These are phyloP conservation scores for Lasioglossum vierecki DNA, from an alignment of 2,888 invertebrate genomes.

Conservation along the genomic window DNA sequence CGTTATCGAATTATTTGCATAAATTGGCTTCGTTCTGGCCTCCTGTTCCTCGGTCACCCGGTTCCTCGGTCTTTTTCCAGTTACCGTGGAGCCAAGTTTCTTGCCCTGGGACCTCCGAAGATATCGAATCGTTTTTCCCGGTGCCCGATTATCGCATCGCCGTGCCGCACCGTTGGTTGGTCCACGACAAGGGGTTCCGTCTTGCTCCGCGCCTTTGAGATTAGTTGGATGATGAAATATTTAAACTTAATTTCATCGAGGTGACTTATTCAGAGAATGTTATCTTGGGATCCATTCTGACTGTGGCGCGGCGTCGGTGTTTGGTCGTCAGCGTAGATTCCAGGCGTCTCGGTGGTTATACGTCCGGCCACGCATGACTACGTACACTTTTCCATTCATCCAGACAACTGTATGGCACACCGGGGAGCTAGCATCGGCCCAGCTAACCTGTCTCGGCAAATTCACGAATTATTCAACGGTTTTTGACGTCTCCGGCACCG, in stretches of 20 bases:
- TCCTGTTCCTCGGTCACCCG: background rate
- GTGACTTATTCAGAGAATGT: conserved; percentile 71
- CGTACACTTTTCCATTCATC: conserved; percentile 43
- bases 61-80: conserved; percentile 25
- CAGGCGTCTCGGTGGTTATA: background rate
- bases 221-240: conserved; percentile 72
- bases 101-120: conserved; percentile 1
- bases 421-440: conserved; percentile 21
- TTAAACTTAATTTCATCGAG: conserved; percentile 74
- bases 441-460: conserved; percentile 32
- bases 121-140: conserved; percentile 8
- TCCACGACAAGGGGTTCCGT: background rate
- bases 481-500: conserved; percentile 42
- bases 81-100: conserved; percentile 7
- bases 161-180: background rate
- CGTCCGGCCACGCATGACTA: conserved; percentile 21
- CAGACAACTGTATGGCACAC: conserved; percentile 36
- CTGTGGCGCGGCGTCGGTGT: background rate
- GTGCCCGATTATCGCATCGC: conserved; percentile 20
- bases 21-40: conserved; percentile 32
- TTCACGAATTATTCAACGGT: conserved; percentile 67
- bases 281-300: conserved; percentile 36
- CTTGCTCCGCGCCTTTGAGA: conserved; percentile 55
- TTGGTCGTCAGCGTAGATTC: background rate
- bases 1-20: conserved; percentile 31